These are phyloP conservation scores for Machaerirhynchus nigripectus DNA, from an alignment of 2,113 vertebrate genomes.

Conservation along the genomic window DNA sequence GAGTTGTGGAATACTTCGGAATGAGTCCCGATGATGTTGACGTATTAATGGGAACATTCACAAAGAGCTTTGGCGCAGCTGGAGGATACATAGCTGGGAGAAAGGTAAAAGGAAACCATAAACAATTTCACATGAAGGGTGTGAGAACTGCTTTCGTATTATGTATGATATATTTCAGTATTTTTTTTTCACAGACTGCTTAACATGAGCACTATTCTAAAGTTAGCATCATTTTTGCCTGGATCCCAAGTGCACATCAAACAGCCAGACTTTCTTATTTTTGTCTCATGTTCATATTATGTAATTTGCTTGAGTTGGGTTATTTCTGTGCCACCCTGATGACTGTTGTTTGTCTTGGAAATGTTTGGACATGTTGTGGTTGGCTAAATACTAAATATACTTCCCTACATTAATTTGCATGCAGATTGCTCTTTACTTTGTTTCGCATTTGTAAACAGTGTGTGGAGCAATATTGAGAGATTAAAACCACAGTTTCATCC, in stretches of 20 bases:
- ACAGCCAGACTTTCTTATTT: neutral
- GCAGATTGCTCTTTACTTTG: neutral
- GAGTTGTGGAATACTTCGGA: conserved; percentile 85
- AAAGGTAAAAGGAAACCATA: conserved; percentile 75
- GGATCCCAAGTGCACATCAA: neutral
- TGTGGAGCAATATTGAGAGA: neutral
- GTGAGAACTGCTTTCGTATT: neutral
- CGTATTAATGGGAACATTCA: conserved; percentile 93
- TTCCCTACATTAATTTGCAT: conserved; percentile 33
- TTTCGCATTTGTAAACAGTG: conserved; percentile 32
- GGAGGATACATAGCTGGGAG: conserved; percentile 93
- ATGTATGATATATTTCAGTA: neutral
- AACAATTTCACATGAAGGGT: neutral
- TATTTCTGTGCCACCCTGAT: conserved; percentile 19
- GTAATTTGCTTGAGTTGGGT: conserved; percentile 13
- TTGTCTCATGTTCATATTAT: conserved; percentile 11
- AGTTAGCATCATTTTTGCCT: neutral
- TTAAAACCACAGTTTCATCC: conserved; percentile 30
- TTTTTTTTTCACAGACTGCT: neutral
- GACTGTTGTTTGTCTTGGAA: conserved; percentile 44
- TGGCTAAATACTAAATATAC: conserved; percentile 11
- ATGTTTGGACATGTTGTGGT: conserved; percentile 14
- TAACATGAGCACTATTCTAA: neutral
- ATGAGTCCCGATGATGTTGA: conserved; percentile 83
- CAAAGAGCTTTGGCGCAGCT: conserved; percentile 88